Percentiles rank a stretch among this genome's conserved stretches.
Evolutionary conservation across 1,140 invertebrate genomes (phyloP).

Genomic region (Zaprionus nigranus): DNA sequence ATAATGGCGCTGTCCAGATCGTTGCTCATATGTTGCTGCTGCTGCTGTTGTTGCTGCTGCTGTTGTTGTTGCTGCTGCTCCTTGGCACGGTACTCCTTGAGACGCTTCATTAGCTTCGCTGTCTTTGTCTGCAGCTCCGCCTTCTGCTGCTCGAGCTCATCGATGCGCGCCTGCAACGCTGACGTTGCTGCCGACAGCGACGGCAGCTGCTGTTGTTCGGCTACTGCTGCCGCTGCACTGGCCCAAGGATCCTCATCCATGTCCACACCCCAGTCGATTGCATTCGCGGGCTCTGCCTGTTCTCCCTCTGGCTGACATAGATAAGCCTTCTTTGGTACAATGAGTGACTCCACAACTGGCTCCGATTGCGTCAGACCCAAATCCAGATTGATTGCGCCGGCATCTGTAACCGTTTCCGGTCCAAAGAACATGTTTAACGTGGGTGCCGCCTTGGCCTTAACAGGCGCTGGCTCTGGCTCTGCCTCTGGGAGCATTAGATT

Average conservation of each 20-base stretch:
- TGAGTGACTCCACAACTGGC: conserved; percentile 84
- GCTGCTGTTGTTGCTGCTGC: conserved; percentile 31
- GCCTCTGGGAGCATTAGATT: conserved; percentile 47
- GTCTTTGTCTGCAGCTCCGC: conserved; percentile 87
- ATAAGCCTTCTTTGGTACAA: conserved; percentile 86
- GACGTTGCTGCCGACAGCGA: conserved; percentile 39
- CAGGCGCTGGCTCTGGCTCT: neutral
- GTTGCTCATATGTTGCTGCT: conserved; percentile 67
- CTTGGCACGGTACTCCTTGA: conserved; percentile 90
- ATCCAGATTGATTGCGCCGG: conserved; percentile 3
- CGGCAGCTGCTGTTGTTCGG: neutral
- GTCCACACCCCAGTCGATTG: conserved; percentile 86
- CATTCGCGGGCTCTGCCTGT: neutral
- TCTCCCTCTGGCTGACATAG: conserved; percentile 81
- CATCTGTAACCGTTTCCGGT: conserved; percentile 36
- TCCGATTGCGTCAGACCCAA: conserved; percentile 51
- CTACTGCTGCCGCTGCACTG: conserved; percentile 30
- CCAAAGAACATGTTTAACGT: conserved; percentile 78
- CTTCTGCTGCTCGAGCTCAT: conserved; percentile 86
- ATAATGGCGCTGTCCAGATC: conserved; percentile 90
- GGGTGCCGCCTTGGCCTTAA: conserved; percentile 10
- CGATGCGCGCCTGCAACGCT: conserved; percentile 84
- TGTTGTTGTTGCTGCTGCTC: conserved; percentile 84
- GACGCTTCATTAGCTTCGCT: conserved; percentile 89
- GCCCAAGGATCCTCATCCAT: conserved; percentile 83